Base-by-base conservation (phyloP, 2,113 vertebrate genomes). In the Brachirus orientalis region DNA sequence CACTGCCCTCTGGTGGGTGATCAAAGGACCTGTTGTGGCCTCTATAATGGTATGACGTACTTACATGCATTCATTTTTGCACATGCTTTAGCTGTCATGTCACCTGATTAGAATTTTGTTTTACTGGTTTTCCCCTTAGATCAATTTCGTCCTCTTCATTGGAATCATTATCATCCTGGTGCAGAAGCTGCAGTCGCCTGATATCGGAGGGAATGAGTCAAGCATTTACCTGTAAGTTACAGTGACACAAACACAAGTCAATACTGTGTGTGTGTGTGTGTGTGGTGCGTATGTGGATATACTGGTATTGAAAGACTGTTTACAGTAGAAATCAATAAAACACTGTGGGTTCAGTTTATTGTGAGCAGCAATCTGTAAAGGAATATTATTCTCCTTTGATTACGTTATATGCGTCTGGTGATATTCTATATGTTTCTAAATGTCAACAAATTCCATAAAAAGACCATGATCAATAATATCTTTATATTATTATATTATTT, bases 111-210 rank as follows among this genome's bases (percentile, higher is more conserved):
- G 10, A 12, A 22, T 43, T 55, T 14, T 59, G 12, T 5, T 63
- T 17, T 20, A 10, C 57, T 41, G 36, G 0, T 14, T 3, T 53
- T 51, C 41, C 14, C 66, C 41, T 10, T 46, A 99, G 98, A 95
- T 99, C 59, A 99, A 99, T 80, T 99, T 99, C 65, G 93, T 98
- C 54, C 96, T 99, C 66, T 99, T 99, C 69, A 90, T 99, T 10
- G 98, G 98, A 69, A 99, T 99, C 65, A 99, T 99, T 52, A 94
- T 99, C 75, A 99, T 99, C 84, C 93, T 99, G n/a, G 97, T 99
- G 47, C 97, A 99, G 92, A 99, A 99, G 82, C 94, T 99, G 38
- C 98, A 99, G 86, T 99, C 98, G 0, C 98, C 98, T 45, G 98
- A 99, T 70, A 97, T 98, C 0, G 97, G 98, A 47, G 98, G 98